phyloP scores from a whole-genome alignment of 2,888 invertebrate genomes.

The Hemaris fuciformis region DNA sequence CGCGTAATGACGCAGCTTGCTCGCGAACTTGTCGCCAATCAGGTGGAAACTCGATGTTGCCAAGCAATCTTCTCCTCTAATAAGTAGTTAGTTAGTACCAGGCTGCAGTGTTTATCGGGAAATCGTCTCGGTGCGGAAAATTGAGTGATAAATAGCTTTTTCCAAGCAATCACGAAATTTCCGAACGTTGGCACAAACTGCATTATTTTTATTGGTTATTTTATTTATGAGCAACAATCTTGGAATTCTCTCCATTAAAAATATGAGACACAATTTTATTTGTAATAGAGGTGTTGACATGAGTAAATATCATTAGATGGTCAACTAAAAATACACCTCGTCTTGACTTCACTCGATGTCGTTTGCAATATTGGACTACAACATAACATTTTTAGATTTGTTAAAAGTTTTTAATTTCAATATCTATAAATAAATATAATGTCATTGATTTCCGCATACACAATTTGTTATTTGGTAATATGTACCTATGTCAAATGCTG shows the following conservation, averaged over 20 bases:
- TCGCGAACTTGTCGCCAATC: slow-evolving; percentile 45
- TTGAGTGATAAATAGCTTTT: slow-evolving; percentile 8
- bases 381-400: slow-evolving; percentile 24
- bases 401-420: no score
- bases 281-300: neutral
- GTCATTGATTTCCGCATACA: no score
- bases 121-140: slow-evolving; percentile 15
- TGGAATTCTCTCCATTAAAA: neutral
- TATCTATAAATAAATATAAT: no score
- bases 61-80: slow-evolving; percentile 28
- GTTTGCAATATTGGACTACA: slow-evolving; percentile 4
- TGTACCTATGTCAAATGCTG: no score
- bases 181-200: neutral
- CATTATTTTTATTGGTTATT: neutral
- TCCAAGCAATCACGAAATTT: slow-evolving; percentile 1
- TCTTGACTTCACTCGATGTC: neutral
- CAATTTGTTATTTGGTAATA: no score
- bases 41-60: slow-evolving; percentile 41
- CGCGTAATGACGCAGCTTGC: slow-evolving; percentile 29
- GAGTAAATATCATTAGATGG: slow-evolving; percentile 28
- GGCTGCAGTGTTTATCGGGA: slow-evolving; percentile 18
- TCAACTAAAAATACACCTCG: slow-evolving; percentile 24
- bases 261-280: neutral
- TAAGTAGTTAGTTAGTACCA: slow-evolving; percentile 19
- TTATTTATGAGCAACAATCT: neutral